Evolutionary conservation across 92 coral and sea anemone genomes (phyloP).

Genomic region (Desmophyllum pertusum): DNA sequence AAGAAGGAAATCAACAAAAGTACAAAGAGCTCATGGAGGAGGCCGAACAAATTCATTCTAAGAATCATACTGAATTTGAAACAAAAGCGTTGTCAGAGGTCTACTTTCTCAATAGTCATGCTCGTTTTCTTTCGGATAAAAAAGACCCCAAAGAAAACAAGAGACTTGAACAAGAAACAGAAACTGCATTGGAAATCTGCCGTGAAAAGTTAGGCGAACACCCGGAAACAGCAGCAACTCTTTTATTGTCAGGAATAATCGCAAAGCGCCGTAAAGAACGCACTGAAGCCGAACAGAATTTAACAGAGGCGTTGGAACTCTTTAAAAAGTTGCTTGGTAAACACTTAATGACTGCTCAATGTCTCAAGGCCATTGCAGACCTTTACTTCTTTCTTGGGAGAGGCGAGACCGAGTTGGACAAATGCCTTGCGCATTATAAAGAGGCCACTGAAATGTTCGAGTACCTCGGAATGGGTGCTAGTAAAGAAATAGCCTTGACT

Average conservation of each 20-base stretch:
- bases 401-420: background rate
- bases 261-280: conserved; percentile 9
- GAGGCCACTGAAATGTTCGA: conserved; percentile 5
- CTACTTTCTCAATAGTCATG: background rate
- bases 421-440: conserved; percentile 16
- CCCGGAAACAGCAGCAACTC: conserved; percentile 28
- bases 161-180: background rate
- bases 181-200: background rate
- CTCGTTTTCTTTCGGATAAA: conserved; percentile 20
- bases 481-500: background rate
- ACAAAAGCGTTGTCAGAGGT: background rate
- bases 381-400: background rate
- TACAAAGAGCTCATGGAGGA: background rate
- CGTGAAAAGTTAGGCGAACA: background rate
- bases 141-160: background rate
- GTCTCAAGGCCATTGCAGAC: too few relatives aligned
- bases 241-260: conserved; percentile 2
- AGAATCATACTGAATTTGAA: background rate
- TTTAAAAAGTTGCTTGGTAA: conserved; percentile 10
- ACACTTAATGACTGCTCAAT: too few relatives aligned
- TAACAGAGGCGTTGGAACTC: background rate
- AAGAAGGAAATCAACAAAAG: background rate
- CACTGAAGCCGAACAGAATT: background rate
- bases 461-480: conserved; percentile 6
- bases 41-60: background rate